phyloP scores from a whole-genome alignment of 2,888 invertebrate species.

The Erebia aethiops region DNA sequence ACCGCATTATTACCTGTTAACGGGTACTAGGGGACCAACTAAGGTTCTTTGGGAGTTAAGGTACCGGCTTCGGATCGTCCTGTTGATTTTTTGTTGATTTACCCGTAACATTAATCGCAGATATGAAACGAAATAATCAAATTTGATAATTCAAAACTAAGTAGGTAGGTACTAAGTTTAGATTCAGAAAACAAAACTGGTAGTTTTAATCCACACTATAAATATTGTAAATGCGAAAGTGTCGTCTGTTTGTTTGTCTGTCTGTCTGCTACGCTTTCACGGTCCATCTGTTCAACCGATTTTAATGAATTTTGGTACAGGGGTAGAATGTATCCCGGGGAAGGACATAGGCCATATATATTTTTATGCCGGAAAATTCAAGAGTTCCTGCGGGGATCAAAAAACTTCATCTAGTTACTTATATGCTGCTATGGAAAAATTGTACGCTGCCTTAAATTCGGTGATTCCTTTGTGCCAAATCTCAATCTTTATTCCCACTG shows the following conservation, averaged over 20 bases:
- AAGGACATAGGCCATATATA: no score
- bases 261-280: no score
- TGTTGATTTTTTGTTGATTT: conserved; percentile 33
- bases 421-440: not conserved
- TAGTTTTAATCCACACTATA: no score
- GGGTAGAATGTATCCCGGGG: no score
- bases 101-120: not conserved
- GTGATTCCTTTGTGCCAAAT: conserved; percentile 2
- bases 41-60: conserved; percentile 47
- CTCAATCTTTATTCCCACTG: conserved; percentile 9
- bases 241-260: no score
- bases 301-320: no score
- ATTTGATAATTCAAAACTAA: conserved; percentile 24
- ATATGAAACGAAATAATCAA: conserved; percentile 6
- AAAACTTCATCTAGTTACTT: not conserved
- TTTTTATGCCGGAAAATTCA: no score
- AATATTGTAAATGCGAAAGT: no score
- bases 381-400: no score
- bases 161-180: not conserved
- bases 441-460: not conserved
- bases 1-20: conserved; percentile 67
- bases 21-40: conserved; percentile 52
- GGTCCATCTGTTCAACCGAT: no score
- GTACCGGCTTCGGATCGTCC: conserved; percentile 27
- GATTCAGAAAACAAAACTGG: no score